Evolutionary conservation across 2,888 invertebrate species (phyloP).

Genomic region (Habroteleia sp.): DNA sequence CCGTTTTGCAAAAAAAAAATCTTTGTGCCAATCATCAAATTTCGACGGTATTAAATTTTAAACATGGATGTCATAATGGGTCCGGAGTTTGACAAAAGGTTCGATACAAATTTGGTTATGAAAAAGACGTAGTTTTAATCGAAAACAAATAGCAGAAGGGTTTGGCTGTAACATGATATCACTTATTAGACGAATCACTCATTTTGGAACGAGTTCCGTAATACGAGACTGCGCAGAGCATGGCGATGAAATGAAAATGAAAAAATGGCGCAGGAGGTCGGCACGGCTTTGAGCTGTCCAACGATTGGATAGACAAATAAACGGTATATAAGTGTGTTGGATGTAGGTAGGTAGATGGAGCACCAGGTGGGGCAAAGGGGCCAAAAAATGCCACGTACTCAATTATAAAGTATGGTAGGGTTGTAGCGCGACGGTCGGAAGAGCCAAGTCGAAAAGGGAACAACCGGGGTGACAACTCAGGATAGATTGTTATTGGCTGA

Average conservation of each 20-base stretch:
- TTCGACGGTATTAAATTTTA: too few species aligned
- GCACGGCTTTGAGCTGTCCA: conserved; percentile 77
- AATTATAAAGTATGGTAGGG: conserved; percentile 63
- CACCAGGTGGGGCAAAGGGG: conserved; percentile 52
- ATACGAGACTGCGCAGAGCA: conserved; percentile 67
- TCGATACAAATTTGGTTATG: conserved; percentile 29
- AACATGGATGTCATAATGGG: too few species aligned
- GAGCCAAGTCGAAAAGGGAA: conserved; percentile 61
- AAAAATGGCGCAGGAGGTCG: conserved; percentile 73
- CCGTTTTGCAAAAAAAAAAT: too few species aligned
- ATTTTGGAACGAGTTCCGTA: conserved; percentile 69
- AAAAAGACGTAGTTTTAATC: conserved; percentile 26
- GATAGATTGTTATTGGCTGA: conserved; percentile 79
- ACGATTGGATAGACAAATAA: conserved; percentile 77
- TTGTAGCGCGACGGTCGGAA: conserved; percentile 16
- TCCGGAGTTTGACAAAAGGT: conserved; percentile 5
- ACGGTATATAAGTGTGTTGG: conserved; percentile 68
- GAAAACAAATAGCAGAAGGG: conserved; percentile 22
- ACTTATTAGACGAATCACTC: conserved; percentile 44
- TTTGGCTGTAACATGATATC: conserved; percentile 46
- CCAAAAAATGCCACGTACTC: conserved; percentile 55
- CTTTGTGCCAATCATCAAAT: too few species aligned
- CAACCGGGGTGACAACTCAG: conserved; percentile 68
- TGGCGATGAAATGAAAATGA: conserved; percentile 56
- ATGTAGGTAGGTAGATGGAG: conserved; percentile 67